A percentile compares a stretch with the other conserved stretches of the same genome.
phyloP scores from a whole-genome alignment of 1,140 invertebrate species.

The Diprion similis region DNA sequence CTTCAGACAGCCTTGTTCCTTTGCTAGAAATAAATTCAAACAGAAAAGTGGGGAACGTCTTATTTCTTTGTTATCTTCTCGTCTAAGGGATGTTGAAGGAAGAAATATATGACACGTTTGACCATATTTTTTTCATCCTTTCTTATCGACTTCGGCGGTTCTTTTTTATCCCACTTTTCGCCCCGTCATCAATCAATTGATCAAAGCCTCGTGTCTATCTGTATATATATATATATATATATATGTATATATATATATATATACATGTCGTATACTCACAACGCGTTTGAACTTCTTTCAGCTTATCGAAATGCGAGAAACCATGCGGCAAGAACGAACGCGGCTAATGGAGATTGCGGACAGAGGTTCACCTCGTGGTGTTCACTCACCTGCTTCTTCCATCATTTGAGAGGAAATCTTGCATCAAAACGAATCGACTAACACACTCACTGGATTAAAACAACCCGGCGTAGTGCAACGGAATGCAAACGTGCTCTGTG shows the following conservation, averaged over 20 bases:
- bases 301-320: not conserved
- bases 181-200: not conserved
- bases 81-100: no score
- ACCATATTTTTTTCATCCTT: no score
- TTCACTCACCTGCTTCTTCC: not conserved
- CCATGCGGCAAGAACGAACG: not conserved
- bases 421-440: no score
- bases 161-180: not conserved
- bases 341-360: constrained; percentile 6
- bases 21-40: no score
- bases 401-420: no score
- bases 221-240: no score
- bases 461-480: not conserved
- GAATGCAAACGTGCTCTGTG: no score
- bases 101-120: no score
- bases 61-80: no score
- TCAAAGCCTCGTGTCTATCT: not conserved
- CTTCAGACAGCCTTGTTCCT: no score
- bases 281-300: not conserved
- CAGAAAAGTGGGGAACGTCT: no score
- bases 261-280: not conserved
- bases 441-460: not conserved
- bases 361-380: not conserved
- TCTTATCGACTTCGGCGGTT: not conserved
- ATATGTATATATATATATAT: no score